Percentiles rank a stretch among this genome's conserved stretches.
phyloP scores from a whole-genome alignment of 2,888 invertebrate genomes.

The Cosmia trapezina region DNA sequence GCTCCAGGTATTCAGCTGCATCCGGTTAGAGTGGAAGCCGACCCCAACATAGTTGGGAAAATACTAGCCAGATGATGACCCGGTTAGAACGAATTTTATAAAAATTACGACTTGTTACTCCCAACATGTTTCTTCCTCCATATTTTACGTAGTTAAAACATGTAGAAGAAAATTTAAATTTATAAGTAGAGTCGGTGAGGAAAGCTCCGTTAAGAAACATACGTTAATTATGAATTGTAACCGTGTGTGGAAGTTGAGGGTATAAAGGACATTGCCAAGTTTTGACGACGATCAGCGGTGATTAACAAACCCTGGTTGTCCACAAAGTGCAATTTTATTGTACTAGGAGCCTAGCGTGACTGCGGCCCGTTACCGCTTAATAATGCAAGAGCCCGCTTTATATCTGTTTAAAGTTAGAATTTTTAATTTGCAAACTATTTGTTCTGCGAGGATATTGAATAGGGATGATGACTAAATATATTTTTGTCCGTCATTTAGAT shows the following conservation, averaged over 20 bases:
- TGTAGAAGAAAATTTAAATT: constrained; percentile 37
- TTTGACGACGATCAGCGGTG: constrained; percentile 4
- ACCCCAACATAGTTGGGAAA: too few relatives aligned
- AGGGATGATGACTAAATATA: too few relatives aligned
- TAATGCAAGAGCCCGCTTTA: constrained; percentile 48
- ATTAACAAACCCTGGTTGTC: constrained; percentile 16
- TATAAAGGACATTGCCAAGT: constrained; percentile 26
- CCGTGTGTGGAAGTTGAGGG: constrained; percentile 8
- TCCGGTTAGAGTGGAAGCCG: too few relatives aligned
- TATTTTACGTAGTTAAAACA: background rate
- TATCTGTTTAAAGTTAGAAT: constrained; percentile 48
- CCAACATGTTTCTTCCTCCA: background rate
- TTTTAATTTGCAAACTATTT: constrained; percentile 57
- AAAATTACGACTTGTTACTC: constrained; percentile 3
- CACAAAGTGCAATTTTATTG: constrained; percentile 3
- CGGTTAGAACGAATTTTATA: constrained; percentile 32
- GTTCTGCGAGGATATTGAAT: constrained; percentile 49
- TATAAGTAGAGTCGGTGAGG: constrained; percentile 25
- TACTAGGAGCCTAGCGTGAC: constrained; percentile 40
- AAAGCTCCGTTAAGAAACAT: constrained; percentile 9
- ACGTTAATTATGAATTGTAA: constrained; percentile 38
- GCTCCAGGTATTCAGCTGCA: too few relatives aligned
- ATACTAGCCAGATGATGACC: too few relatives aligned
- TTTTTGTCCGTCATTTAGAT: too few relatives aligned
- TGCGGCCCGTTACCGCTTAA: constrained; percentile 20